Evolutionary conservation across 2,113 vertebrate genomes (phyloP).

Genomic region (Apteryx owenii): DNA sequence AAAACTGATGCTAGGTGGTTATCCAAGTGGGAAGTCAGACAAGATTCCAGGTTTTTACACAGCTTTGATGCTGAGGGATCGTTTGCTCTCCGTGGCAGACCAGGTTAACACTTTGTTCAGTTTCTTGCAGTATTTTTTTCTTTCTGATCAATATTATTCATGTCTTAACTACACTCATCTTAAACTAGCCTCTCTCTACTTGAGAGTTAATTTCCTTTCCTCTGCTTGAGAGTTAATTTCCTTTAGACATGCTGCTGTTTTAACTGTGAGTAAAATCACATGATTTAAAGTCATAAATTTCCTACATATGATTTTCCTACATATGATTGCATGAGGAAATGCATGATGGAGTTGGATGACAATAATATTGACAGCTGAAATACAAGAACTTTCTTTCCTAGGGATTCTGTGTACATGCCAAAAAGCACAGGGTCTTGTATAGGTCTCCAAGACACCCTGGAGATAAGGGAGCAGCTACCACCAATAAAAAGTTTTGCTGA

Average conservation of each 20-base stretch:
- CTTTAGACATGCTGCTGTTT: background rate
- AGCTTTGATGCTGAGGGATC: background rate
- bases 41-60: background rate
- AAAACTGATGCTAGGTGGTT: background rate
- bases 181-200: background rate
- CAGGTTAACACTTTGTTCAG: background rate
- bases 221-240: background rate
- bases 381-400: background rate
- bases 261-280: background rate
- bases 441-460: background rate
- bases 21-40: background rate
- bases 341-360: background rate
- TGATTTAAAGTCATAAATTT: background rate
- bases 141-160: background rate
- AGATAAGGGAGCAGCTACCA: background rate
- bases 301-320: background rate
- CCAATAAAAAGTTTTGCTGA: background rate
- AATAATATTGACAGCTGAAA: background rate
- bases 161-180: background rate
- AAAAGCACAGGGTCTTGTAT: background rate
- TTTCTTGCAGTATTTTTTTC: background rate
- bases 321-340: background rate
- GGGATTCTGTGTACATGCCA: background rate
- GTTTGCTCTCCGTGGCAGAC: background rate
- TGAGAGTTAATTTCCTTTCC: background rate